Percentiles rank a stretch among this genome's conserved stretches.
phyloP scores from a whole-genome alignment of 1,140 invertebrate genomes.

The Halesus radiatus region DNA sequence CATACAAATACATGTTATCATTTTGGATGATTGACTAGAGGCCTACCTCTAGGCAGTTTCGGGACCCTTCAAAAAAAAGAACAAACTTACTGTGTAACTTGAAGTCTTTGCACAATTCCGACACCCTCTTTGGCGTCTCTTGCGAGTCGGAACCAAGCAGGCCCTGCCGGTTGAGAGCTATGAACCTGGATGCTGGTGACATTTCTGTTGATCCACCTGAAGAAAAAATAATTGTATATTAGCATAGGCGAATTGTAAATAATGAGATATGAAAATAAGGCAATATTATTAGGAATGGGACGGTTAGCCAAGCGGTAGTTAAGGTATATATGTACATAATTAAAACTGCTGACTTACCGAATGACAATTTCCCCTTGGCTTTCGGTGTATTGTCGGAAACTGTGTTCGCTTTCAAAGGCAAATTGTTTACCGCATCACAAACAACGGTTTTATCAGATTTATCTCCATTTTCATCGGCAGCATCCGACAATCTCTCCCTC shows the following conservation, averaged over 20 bases:
- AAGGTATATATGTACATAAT: no score
- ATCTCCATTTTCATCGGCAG: background rate
- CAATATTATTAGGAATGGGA: no score
- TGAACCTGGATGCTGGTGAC: slow-evolving; percentile 67
- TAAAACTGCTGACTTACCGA: slow-evolving; percentile 28
- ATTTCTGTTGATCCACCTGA: slow-evolving; percentile 58
- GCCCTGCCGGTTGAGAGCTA: slow-evolving; percentile 67
- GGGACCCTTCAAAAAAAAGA: no score
- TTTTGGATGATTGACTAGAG: no score
- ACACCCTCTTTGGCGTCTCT: slow-evolving; percentile 63
- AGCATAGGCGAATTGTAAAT: no score
- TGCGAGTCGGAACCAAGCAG: slow-evolving; percentile 64
- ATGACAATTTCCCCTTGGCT: slow-evolving; percentile 35
- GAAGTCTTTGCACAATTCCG: slow-evolving; percentile 23
- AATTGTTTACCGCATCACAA: background rate
- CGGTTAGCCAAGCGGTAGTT: no score
- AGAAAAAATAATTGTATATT: no score
- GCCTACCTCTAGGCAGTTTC: no score
- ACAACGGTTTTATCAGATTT: background rate
- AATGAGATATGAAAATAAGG: no score
- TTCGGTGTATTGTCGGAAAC: slow-evolving; percentile 29
- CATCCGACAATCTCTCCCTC: slow-evolving; percentile 5
- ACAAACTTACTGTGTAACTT: slow-evolving; percentile 1
- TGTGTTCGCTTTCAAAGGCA: background rate
- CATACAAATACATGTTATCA: background rate